phyloP scores from a whole-genome alignment of 2,113 vertebrate genomes.

The Ceuthmochares aereus region DNA sequence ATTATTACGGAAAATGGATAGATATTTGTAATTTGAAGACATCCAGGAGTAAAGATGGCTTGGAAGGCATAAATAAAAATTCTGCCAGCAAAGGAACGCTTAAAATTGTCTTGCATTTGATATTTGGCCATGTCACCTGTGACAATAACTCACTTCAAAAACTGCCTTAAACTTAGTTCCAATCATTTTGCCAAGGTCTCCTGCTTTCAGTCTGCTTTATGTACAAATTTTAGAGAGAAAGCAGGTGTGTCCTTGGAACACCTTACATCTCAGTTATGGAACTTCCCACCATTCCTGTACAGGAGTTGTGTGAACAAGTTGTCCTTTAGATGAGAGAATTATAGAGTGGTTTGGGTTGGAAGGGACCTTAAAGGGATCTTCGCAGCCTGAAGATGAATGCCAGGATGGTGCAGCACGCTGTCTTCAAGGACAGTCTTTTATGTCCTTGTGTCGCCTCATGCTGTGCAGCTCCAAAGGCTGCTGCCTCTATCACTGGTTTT shows the following conservation, averaged over 20 bases:
- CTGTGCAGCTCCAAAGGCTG: neutral
- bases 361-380: no score
- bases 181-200: neutral
- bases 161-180: rapidly evolving
- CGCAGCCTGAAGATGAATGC: rapidly evolving
- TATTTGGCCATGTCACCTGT: neutral
- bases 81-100: neutral
- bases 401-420: rapidly evolving
- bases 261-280: neutral
- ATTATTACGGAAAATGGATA: neutral
- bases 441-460: rapidly evolving
- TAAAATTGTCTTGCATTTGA: neutral
- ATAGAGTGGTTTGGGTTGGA: no score
- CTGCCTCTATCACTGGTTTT: rapidly evolving
- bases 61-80: neutral
- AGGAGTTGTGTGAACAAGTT: rapidly evolving
- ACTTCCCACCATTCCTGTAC: neutral
- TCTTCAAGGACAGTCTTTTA: no score
- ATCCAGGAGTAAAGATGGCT: neutral
- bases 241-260: rapidly evolving
- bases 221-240: neutral
- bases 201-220: neutral
- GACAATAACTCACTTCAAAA: neutral
- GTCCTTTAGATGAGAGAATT: no score
- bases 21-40: neutral